Evolutionary conservation across 1,140 invertebrate species (phyloP).

Genomic region (Elymnias hypermnestra): DNA sequence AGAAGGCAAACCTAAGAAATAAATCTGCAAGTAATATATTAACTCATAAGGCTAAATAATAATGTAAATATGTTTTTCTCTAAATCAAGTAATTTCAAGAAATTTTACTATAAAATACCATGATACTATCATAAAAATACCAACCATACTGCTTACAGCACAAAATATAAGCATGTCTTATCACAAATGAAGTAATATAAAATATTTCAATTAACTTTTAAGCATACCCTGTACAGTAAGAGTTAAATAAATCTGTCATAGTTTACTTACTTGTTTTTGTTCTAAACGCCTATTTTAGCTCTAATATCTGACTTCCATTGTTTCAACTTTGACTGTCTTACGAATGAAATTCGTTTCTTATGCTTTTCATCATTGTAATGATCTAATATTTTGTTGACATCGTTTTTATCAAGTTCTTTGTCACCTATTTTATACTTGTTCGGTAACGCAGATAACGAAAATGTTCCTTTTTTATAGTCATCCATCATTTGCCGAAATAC

Average conservation of each 20-base stretch:
- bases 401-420: conserved; percentile 25
- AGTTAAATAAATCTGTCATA: background rate
- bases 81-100: background rate
- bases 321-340: conserved; percentile 27
- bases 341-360: conserved; percentile 14
- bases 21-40: background rate
- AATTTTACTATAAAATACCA: background rate
- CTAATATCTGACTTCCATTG: conserved; percentile 27
- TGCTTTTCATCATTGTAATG: conserved; percentile 24
- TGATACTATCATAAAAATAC: conserved; percentile 16
- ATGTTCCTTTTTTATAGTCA: conserved; percentile 31
- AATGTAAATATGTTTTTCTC: too few relatives aligned
- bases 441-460: conserved; percentile 24
- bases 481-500: conserved; percentile 26
- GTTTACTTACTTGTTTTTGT: background rate
- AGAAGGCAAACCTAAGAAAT: background rate
- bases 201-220: conserved; percentile 26
- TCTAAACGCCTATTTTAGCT: conserved; percentile 12
- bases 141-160: conserved; percentile 31
- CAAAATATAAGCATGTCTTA: conserved; percentile 41
- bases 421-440: conserved; percentile 21
- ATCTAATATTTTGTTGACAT: conserved; percentile 27
- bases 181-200: conserved; percentile 24
- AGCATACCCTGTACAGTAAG: conserved; percentile 5
- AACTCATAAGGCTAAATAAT: background rate